A percentile compares a stretch with the other conserved stretches of the same genome.
Conservation (phyloP, 2,797 vertebrate genomes). For the Tarsius wallacei region DNA sequence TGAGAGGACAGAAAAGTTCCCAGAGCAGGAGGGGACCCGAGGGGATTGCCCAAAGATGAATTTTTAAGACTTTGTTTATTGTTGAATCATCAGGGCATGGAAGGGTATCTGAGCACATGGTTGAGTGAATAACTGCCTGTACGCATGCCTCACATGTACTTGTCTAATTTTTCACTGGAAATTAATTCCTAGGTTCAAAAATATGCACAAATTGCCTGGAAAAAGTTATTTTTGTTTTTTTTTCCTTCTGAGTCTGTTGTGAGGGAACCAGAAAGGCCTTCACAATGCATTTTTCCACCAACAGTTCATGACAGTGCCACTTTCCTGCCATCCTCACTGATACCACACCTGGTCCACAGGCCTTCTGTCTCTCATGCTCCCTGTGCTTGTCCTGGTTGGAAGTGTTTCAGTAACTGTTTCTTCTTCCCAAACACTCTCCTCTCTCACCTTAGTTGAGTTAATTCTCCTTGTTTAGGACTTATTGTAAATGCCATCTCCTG, state of each 20-base stretch:
- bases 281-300: neutral
- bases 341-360: neutral
- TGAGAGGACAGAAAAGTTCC: too few relatives aligned
- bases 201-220: neutral
- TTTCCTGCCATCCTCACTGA: neutral
- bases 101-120: neutral
- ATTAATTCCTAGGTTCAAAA: neutral
- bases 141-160: neutral
- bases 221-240: neutral
- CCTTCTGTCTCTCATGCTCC: neutral
- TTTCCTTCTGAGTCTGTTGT: neutral
- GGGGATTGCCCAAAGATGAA: neutral
- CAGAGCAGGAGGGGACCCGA: too few relatives aligned
- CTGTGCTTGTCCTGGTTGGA: accelerated
- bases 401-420: neutral
- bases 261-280: neutral
- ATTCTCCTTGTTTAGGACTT: neutral
- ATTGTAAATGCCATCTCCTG: neutral
- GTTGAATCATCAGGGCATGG: neutral
- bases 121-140: neutral
- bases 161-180: neutral
- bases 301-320: neutral
- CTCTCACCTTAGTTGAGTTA: neutral
- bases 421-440: neutral
- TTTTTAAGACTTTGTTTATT: neutral